Evolutionary conservation across 37 sponge, comb jelly and placozoan species (phyloP).

Genomic region (Hormiphora californensis): DNA sequence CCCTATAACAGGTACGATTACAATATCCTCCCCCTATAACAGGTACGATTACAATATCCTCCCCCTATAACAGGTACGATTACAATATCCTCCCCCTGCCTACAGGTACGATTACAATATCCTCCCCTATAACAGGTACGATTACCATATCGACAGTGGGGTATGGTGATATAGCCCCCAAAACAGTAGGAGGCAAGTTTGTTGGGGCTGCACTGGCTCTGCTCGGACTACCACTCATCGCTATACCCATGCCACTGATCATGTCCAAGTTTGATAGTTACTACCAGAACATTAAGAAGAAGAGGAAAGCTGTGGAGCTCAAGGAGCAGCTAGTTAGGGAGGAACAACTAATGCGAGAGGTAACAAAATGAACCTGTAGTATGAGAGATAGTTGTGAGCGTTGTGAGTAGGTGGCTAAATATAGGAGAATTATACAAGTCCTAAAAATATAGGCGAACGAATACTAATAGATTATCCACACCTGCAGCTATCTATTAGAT

Average conservation of each 20-base stretch:
- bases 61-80: not conserved
- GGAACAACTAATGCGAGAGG: not conserved
- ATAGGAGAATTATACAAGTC: too few species aligned
- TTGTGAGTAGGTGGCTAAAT: too few species aligned
- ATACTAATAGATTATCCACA: too few species aligned
- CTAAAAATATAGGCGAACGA: too few species aligned
- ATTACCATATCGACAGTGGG: slow-evolving; percentile 15
- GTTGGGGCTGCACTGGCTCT: slow-evolving; percentile 4
- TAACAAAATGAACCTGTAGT: too few species aligned
- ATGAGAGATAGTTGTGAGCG: too few species aligned
- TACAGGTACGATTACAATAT: not conserved
- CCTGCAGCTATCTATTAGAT: too few species aligned
- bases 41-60: not conserved
- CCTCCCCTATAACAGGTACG: too few species aligned
- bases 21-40: not conserved
- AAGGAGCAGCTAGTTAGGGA: not conserved
- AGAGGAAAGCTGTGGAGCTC: not conserved
- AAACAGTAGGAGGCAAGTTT: not conserved
- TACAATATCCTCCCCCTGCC: not conserved
- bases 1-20: not conserved
- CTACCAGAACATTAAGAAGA: not conserved
- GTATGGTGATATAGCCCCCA: not conserved
- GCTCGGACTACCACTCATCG: not conserved
- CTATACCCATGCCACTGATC: slow-evolving; percentile 2
- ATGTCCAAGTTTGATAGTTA: slow-evolving; percentile 25